Conservation (phyloP, 2,113 vertebrate genomes). For the Condylura cristata region DNA sequence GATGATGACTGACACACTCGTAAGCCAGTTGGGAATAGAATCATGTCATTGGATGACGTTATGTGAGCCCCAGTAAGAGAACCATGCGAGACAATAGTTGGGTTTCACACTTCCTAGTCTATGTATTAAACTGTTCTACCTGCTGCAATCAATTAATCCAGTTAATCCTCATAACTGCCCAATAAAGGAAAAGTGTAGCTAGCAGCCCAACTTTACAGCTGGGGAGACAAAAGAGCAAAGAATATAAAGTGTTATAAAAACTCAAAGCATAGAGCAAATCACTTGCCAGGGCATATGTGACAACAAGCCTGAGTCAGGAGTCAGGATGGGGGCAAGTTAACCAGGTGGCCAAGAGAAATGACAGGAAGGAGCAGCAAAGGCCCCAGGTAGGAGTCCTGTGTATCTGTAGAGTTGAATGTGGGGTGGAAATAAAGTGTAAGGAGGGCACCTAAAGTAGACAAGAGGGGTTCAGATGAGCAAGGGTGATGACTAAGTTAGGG, state of each 20-base stretch:
- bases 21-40: neutral
- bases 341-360: neutral
- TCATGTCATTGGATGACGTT: neutral
- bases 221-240: neutral
- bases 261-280: neutral
- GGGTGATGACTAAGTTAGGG: neutral
- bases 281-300: too few species aligned
- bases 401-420: neutral
- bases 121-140: neutral
- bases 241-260: neutral
- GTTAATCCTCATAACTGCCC: neutral
- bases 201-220: neutral
- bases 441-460: neutral
- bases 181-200: neutral
- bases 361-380: accelerated
- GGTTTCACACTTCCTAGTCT: neutral
- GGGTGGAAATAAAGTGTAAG: neutral
- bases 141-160: neutral
- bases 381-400: neutral
- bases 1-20: neutral
- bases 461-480: neutral
- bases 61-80: neutral
- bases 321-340: neutral
- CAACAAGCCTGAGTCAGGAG: neutral
- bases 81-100: neutral